Evolutionary conservation across 2,113 vertebrate genomes (phyloP), one percentile per base, ranked within the genome.

Genomic region (Hystrix cristata): DNA sequence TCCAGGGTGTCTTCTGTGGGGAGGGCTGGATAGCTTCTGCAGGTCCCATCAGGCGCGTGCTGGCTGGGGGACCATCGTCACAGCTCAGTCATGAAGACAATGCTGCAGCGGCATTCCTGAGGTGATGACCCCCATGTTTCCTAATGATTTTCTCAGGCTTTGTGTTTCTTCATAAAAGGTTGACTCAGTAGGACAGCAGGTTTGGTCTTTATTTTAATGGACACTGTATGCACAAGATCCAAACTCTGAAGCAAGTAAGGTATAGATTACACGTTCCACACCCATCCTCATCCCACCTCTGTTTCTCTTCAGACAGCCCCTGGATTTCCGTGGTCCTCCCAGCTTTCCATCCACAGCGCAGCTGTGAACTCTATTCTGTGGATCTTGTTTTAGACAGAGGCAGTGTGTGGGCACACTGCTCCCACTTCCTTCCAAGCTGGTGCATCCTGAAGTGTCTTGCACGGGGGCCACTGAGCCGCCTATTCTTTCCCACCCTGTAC

Each of bases 401-500:
- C 11, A 21, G 46, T 11, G 0, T 2, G 48, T 53, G 48, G 15
- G 80, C 29, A 8, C 7, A n/a, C 10, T 21, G 27, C 29, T 51
- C 3, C 72, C 69, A 0, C 11, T 53, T 23, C 67, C 14, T 27
- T 62, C 46, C 8, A 43, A 10, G 48, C 1, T 16, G 14, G 2
- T 34, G 3, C 19, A 3, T 69, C 80, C n/a, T 3, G 3, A 48
- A 7, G 79, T 1, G 25, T 25, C 29, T 64, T 29, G 1, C 3
- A 1, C 7, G 10, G 16, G n/a, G 4, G 15, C 7, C 4, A 14
- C 15, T 0, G 12, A 34, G 15, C 48, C 3, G 0, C 38, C 1
- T 53, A 38, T 8, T 83, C 12, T 3, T 15, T 82, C 29, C 0
- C 7, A 38, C 53, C 55, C 55, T 23, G 18, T 29, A 1, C 23